These are phyloP conservation scores for Zaprionus kolodkinae DNA, from an alignment of 1,140 invertebrate genomes.

Conservation along the genomic window DNA sequence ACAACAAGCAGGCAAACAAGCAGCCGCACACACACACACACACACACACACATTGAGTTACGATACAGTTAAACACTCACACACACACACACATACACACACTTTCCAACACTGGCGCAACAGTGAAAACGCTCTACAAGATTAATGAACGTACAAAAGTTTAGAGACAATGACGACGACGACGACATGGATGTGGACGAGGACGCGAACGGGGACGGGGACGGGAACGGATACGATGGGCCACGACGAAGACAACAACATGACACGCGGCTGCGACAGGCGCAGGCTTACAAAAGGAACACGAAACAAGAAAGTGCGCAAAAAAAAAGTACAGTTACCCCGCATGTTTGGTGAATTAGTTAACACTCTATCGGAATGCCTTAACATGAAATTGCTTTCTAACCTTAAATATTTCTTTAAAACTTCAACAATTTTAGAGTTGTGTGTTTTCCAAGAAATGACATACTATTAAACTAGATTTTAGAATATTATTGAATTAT, in stretches of 20 bases:
- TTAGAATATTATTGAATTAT: no score
- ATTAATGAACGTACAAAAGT: slow-evolving; percentile 82
- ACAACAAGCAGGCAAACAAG: slow-evolving; percentile 62
- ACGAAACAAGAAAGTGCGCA: slow-evolving; percentile 9
- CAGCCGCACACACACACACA: slow-evolving; percentile 31
- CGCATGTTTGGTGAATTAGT: neutral
- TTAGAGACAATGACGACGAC: slow-evolving; percentile 78
- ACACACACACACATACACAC: slow-evolving; percentile 57
- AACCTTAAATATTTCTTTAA: no score
- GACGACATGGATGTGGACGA: neutral
- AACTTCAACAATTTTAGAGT: no score
- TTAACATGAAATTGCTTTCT: neutral
- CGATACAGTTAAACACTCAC: slow-evolving; percentile 44
- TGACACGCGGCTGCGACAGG: slow-evolving; percentile 34
- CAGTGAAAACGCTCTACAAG: slow-evolving; percentile 79
- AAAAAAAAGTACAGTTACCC: neutral
- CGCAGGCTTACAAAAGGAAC: slow-evolving; percentile 33
- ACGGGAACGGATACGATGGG: slow-evolving; percentile 3
- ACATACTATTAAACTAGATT: no score
- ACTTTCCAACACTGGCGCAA: slow-evolving; percentile 47
- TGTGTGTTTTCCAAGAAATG: no score
- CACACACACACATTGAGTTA: slow-evolving; percentile 41
- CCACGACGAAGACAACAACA: slow-evolving; percentile 36
- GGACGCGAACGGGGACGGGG: no score
- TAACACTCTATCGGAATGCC: slow-evolving; percentile 1